A percentile compares a stretch with the other conserved stretches of the same genome.
phyloP scores from a whole-genome alignment of 2,888 invertebrate genomes.

The Mythimna pallens region DNA sequence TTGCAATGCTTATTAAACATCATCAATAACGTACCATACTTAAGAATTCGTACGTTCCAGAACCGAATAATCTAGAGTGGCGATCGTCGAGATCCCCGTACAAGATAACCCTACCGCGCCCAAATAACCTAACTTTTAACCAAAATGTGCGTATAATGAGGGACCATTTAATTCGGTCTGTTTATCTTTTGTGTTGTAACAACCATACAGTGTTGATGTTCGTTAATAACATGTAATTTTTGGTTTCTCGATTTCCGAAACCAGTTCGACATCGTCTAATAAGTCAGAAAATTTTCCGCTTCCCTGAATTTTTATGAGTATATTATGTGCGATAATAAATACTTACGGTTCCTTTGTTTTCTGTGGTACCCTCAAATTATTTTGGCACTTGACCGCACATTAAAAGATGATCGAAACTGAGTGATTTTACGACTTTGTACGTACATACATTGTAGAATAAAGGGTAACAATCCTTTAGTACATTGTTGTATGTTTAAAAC shows the following conservation, averaged over 20 bases:
- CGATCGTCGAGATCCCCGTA: constrained; percentile 79
- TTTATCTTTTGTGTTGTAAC: constrained; percentile 90
- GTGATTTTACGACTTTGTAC: constrained; percentile 33
- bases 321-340: constrained; percentile 75
- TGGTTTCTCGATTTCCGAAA: constrained; percentile 86
- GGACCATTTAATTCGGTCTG: constrained; percentile 87
- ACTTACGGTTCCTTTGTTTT: constrained; percentile 73
- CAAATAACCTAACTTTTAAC: constrained; percentile 86
- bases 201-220: constrained; percentile 88
- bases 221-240: constrained; percentile 89
- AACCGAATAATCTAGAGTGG: constrained; percentile 81
- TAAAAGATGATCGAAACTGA: constrained; percentile 36
- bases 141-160: constrained; percentile 87
- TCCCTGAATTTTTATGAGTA: constrained; percentile 82
- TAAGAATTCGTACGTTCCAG: constrained; percentile 73
- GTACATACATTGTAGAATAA: constrained; percentile 18
- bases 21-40: constrained; percentile 64
- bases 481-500: constrained; percentile 24
- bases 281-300: constrained; percentile 80
- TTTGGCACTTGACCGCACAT: constrained; percentile 55
- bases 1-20: constrained; percentile 66
- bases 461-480: constrained; percentile 1
- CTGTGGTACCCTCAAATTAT: constrained; percentile 55
- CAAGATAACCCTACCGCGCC: constrained; percentile 81
- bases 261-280: constrained; percentile 85